phyloP scores from a whole-genome alignment of 2,888 invertebrate species.

The Thymelicus acteon region DNA sequence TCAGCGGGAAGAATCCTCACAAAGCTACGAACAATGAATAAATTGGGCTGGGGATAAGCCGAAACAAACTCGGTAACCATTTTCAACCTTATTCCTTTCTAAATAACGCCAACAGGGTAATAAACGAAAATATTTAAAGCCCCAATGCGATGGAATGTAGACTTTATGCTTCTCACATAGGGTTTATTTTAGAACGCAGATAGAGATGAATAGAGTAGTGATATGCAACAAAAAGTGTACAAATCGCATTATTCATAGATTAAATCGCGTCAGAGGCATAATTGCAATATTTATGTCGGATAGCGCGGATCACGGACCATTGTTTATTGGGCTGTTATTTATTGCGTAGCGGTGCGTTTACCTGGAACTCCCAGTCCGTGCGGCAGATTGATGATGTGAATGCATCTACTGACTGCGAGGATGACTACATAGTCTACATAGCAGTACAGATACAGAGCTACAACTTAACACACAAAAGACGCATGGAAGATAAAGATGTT shows the following conservation, averaged over 20 bases:
- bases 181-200: background rate
- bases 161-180: background rate
- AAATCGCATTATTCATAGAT: conserved; percentile 39
- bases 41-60: conserved; percentile 32
- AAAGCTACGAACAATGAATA: conserved; percentile 33
- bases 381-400: background rate
- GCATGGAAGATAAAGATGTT: background rate
- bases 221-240: conserved; percentile 38
- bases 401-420: background rate
- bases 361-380: background rate
- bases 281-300: conserved; percentile 36
- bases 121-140: conserved; percentile 16
- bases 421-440: background rate
- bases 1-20: conserved; percentile 37
- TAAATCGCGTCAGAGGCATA: conserved; percentile 37
- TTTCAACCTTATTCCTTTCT: conserved; percentile 25
- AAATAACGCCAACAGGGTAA: conserved; percentile 5
- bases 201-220: conserved; percentile 25
- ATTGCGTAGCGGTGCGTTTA: background rate
- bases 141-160: background rate
- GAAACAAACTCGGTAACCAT: conserved; percentile 1
- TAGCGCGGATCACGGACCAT: conserved; percentile 28
- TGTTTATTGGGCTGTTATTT: conserved; percentile 22
- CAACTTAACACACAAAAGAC: background rate
- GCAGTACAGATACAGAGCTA: background rate